Evolutionary conservation across 2,113 vertebrate species (phyloP).

Genomic region (Oreochromis spilurus): DNA sequence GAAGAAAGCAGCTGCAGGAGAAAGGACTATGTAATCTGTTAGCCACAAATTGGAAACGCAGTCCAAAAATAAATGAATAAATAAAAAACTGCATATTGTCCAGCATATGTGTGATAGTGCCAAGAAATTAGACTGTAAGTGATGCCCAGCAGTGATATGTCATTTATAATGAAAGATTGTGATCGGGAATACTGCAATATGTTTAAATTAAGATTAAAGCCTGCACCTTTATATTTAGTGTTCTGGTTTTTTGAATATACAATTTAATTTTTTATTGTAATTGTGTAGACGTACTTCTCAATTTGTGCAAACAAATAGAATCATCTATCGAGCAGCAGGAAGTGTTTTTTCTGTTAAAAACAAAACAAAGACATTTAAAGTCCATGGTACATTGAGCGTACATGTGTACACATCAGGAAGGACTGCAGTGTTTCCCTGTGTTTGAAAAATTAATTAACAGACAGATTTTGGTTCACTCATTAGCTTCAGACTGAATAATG

Average conservation of each 20-base stretch:
- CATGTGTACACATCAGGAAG: background rate
- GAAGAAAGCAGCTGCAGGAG: background rate
- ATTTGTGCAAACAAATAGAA: background rate
- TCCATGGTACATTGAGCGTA: background rate
- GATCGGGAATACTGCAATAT: background rate
- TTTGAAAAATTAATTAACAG: background rate
- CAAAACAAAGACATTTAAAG: background rate
- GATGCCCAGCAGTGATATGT: background rate
- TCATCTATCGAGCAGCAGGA: background rate
- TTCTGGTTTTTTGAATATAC: background rate
- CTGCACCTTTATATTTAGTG: background rate
- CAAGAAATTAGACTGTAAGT: background rate
- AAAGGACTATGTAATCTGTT: background rate
- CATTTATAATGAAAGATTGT: background rate
- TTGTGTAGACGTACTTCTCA: background rate
- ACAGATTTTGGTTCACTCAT: background rate
- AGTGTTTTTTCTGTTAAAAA: background rate
- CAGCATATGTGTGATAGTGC: background rate
- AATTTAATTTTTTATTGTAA: background rate
- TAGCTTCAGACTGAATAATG: background rate
- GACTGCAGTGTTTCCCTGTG: background rate
- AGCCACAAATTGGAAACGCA: background rate
- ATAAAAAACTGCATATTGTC: background rate
- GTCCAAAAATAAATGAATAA: background rate
- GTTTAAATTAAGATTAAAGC: background rate